Evolutionary conservation across 2,797 vertebrate genomes (phyloP), one percentile per base, ranked within the genome.

Genomic region (Sphaeramia orbicularis): DNA sequence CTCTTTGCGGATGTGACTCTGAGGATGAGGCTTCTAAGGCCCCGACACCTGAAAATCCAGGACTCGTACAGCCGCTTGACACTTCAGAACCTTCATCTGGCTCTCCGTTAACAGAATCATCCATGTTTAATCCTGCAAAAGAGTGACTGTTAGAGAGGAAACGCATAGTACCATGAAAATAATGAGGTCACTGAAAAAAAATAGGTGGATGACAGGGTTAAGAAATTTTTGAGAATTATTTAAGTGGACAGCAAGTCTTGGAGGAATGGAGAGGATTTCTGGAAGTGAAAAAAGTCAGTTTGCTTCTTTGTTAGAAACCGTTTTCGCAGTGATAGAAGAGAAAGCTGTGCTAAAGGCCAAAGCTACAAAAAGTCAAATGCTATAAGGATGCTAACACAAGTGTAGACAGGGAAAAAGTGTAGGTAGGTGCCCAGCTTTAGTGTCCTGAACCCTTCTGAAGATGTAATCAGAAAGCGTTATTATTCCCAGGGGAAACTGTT

Each of bases 101-200:
- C 40, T 88, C 91, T 54, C 40, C 71, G 45, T 71, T 69, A 13
- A 67, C 30, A 4, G 58, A 35, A 42, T 66, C 24, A 11, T 51
- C 76, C 64, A 56, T 3, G 59, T 86, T 84, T 91, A 90, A 56
- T 84, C 85, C 93, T 94, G 89, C 45, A 91, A 92, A 61, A 87
- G 19, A 74, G 7, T 21, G 1, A 4, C 37, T 21, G 58, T 56
- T 53, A 61, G 11, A 43, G 38, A 41, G 3, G 36, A 10, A 14
- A 16, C 4, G 42, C 50, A 44, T 45, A 30, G 44, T 16, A 10
- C 0, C 12, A 21, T 21, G 32, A n/a, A 14, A 18, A 43, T 6
- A 62, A 56, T 50, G 0, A 52, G 52, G 27, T 55, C 67, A 10
- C 21, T 72, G 49, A 64, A 10, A 49, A 65, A 73, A 48, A 15